A percentile compares a stretch with the other conserved stretches of the same genome.
Conservation (phyloP, 2,888 invertebrate genomes). For the Drosophila siamana region DNA sequence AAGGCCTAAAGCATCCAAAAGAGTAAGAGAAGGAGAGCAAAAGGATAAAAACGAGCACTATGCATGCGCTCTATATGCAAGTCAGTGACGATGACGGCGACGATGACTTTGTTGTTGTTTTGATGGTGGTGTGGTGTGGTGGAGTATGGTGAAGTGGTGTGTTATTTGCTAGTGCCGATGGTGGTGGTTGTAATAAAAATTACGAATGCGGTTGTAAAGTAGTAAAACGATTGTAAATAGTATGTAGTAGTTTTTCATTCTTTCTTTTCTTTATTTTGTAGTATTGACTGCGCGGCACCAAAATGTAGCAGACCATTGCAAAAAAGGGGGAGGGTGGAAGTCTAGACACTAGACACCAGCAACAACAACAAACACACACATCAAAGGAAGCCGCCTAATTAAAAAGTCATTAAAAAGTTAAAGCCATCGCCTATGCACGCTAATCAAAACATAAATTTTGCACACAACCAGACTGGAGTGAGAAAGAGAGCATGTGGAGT, state of each 20-base stretch:
- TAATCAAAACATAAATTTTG: slow-evolving; percentile 75
- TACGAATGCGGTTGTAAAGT: slow-evolving; percentile 74
- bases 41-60: slow-evolving; percentile 36
- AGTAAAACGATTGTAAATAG: slow-evolving; percentile 40
- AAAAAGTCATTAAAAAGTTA: slow-evolving; percentile 77
- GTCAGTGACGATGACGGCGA: slow-evolving; percentile 3
- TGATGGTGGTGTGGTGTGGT: slow-evolving; percentile 9
- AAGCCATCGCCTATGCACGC: slow-evolving; percentile 65
- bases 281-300: slow-evolving; percentile 20
- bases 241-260: slow-evolving; percentile 27
- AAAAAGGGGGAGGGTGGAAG: slow-evolving; percentile 19
- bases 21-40: slow-evolving; percentile 15
- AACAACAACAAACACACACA: slow-evolving; percentile 26
- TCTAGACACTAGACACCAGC: slow-evolving; percentile 39
- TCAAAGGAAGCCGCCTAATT: slow-evolving; percentile 75
- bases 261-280: slow-evolving; percentile 11
- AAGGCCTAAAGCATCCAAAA: slow-evolving; percentile 50
- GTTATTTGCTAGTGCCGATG: slow-evolving; percentile 8
- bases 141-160: not conserved
- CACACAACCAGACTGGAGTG: slow-evolving; percentile 17
- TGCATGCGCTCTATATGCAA: slow-evolving; percentile 26
- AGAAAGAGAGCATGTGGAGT: slow-evolving; percentile 6
- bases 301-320: slow-evolving; percentile 59
- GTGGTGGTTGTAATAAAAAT: slow-evolving; percentile 60
- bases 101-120: not conserved